These are phyloP conservation scores for Yponomeuta cagnagella DNA, from an alignment of 2,888 invertebrate species.

Conservation along the genomic window DNA sequence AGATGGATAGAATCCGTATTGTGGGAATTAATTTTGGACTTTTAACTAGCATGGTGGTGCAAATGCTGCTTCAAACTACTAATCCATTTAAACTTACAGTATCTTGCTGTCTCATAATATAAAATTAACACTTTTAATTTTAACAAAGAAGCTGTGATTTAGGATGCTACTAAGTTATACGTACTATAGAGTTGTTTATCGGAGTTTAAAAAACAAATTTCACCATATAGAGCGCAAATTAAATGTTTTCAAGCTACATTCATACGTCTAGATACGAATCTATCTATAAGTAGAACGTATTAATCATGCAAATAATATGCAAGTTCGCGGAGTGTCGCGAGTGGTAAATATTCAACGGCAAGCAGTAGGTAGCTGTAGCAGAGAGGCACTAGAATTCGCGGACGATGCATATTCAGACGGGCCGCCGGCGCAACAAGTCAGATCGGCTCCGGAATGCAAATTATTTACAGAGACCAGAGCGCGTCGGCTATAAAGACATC, in stretches of 20 bases:
- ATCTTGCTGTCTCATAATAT: background rate
- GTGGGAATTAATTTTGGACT: slow-evolving; percentile 1
- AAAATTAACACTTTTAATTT: background rate
- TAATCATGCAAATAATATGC: background rate
- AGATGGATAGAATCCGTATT: background rate
- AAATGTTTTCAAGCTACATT: too few species aligned
- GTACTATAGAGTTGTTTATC: too few species aligned
- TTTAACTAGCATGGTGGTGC: background rate
- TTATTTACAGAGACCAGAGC: background rate
- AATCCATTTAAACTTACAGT: background rate
- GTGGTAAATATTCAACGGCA: slow-evolving; percentile 1
- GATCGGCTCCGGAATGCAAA: slow-evolving; percentile 2
- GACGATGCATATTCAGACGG: background rate
- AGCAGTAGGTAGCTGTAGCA: background rate
- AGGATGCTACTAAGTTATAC: slow-evolving; percentile 4
- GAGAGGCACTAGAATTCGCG: background rate
- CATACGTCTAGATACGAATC: too few species aligned
- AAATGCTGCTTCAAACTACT: background rate
- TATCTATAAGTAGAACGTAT: too few species aligned
- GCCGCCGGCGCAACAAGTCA: background rate
- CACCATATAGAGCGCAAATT: too few species aligned
- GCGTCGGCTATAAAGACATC: background rate
- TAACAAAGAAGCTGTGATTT: background rate
- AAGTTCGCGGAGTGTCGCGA: background rate
- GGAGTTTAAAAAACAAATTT: too few species aligned